Evolutionary conservation across 2,113 vertebrate species (phyloP).

Genomic region (Mustelus asterias): DNA sequence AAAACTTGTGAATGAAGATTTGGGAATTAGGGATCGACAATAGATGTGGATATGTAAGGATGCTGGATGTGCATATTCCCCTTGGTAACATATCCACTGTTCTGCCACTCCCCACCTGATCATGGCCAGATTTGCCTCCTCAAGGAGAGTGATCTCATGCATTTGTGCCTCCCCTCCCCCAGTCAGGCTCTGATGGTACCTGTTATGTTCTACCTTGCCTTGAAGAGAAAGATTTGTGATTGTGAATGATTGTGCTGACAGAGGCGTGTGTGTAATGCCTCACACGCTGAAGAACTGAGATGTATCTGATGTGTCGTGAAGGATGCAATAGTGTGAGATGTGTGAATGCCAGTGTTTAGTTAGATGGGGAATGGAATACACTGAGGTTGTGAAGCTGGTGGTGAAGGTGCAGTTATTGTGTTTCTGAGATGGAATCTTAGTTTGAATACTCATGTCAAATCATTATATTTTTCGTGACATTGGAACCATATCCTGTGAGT

Average conservation of each 20-base stretch:
- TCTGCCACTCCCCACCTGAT: background rate
- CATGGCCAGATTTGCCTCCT: background rate
- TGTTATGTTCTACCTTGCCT: background rate
- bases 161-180: background rate
- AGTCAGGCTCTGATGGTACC: background rate
- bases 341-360: background rate
- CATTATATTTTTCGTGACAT: too few relatives aligned
- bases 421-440: background rate
- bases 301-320: background rate
- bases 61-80: too few relatives aligned
- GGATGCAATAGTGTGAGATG: background rate
- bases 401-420: background rate
- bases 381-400: background rate
- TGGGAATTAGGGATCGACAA: background rate
- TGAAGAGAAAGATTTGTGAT: background rate
- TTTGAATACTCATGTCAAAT: too few relatives aligned
- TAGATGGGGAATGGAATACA: background rate
- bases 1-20: background rate
- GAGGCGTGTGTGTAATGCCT: background rate
- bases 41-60: background rate
- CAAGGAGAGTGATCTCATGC: background rate
- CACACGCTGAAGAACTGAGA: background rate
- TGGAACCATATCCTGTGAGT: too few relatives aligned
- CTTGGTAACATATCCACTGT: background rate
- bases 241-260: background rate